Evolutionary conservation across 2,888 invertebrate species (phyloP).

Genomic region (Drosophila mimica): DNA sequence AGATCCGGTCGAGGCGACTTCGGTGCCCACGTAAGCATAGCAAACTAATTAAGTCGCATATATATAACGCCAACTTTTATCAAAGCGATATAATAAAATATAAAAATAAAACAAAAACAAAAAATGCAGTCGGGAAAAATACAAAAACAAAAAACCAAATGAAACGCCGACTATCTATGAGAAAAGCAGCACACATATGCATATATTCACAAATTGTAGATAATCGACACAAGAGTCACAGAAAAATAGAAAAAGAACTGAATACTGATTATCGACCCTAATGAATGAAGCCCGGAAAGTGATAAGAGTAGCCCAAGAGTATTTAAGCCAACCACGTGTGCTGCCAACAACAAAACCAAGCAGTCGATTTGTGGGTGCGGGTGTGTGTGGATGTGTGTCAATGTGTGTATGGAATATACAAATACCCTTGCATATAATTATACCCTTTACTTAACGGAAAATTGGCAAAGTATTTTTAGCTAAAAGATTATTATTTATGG

Average conservation of each 20-base stretch:
- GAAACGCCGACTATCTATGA: constrained; percentile 54
- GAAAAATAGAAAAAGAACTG: constrained; percentile 30
- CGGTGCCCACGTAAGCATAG: constrained; percentile 64
- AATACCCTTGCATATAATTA: constrained; percentile 1
- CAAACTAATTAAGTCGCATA: constrained; percentile 77
- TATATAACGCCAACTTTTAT: constrained; percentile 72
- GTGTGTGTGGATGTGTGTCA: not conserved
- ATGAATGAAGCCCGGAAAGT: constrained; percentile 61
- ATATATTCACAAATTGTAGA: constrained; percentile 35
- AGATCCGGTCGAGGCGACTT: constrained; percentile 57
- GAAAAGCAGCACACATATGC: constrained; percentile 31
- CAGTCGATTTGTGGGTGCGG: constrained; percentile 2
- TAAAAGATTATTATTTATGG: not conserved
- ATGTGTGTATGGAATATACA: not conserved
- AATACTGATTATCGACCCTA: constrained; percentile 64
- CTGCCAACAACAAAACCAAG: constrained; percentile 24
- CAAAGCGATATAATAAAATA: constrained; percentile 62
- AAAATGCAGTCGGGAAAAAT: constrained; percentile 30
- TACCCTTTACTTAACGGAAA: constrained; percentile 17
- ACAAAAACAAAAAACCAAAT: constrained; percentile 30
- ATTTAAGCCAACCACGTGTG: constrained; percentile 64
- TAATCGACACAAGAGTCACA: constrained; percentile 48
- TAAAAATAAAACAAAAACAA: constrained; percentile 34
- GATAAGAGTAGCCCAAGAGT: constrained; percentile 55
- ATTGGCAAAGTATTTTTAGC: not conserved